Evolutionary conservation across 2,888 invertebrate species (phyloP), one percentile per base, ranked within the genome.

Genomic region (Cancer borealis): DNA sequence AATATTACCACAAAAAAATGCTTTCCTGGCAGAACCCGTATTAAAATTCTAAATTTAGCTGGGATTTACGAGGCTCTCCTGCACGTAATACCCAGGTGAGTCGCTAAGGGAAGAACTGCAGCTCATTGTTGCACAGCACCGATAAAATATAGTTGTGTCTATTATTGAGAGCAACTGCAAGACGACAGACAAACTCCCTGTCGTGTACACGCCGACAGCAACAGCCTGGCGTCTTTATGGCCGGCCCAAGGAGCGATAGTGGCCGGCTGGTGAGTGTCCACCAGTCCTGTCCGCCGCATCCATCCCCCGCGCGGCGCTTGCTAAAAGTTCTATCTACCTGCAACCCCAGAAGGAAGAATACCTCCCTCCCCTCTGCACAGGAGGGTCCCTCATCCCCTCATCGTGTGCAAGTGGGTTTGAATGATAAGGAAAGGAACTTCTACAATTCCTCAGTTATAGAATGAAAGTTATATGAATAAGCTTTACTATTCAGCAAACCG

Each of bases 121-220:
- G 46, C 46, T 47, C 46, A 88, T 47, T 47, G 88, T 30, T 46
- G 21, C 88, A 46, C 46, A n/a, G 21, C n/a, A 14, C 47, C 66
- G 39, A 54, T 45, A 66, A 73, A 91, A 91, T 91, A 91, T 91
- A 66, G 39, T 66, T 66, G 60, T 66, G 66, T 26, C 60, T 91
- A 45, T 60, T 73, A 91, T 91, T 66, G 45, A 60, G 66, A 45
- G 91, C 60, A 60, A 49, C 47, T 39, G 8, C 10, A 14, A 79
- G 46, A 21, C 79, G 79, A 45, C 79, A 92, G 92, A 92, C 92
- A 92, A 92, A 92, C 79, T 79, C 79, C 46, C 92, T 92, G 92
- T 92, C 92, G 84, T 92, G 92, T 92, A 92, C 47, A 73, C 79
- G 49, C 46, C 79, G 92, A 92, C 92, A 92, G 92, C 92, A 79